phyloP scores from a whole-genome alignment of 2,888 invertebrate species.

The Drosophila niveifrons region DNA sequence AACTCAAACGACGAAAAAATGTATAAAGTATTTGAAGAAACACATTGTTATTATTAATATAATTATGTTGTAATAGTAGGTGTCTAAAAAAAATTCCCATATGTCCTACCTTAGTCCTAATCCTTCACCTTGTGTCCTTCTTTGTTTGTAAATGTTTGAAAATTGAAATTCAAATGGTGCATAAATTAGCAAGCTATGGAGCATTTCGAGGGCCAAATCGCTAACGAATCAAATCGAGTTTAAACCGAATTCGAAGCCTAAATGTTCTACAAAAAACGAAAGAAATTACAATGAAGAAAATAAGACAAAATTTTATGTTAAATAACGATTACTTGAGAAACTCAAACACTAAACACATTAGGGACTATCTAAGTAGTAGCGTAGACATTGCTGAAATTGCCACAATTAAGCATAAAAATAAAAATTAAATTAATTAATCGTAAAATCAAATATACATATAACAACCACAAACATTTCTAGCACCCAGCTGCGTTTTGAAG shows the following conservation, averaged over 20 bases:
- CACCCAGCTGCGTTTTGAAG: constrained; percentile 66
- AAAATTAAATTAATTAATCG: constrained; percentile 7
- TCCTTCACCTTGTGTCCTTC: constrained; percentile 24
- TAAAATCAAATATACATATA: constrained; percentile 20
- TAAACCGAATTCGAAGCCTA: constrained; percentile 26
- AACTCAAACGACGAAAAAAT: constrained; percentile 17
- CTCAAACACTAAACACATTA: constrained; percentile 60
- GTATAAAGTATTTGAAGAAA: constrained; percentile 32
- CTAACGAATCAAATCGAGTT: constrained; percentile 10
- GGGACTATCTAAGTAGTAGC: constrained; percentile 64
- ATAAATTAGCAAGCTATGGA: constrained; percentile 59
- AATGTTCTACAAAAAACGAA: constrained; percentile 30
- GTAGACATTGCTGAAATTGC: constrained; percentile 60
- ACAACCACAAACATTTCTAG: constrained; percentile 32
- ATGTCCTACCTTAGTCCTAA: constrained; percentile 3
- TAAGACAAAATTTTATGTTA: constrained; percentile 10
- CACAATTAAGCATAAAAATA: constrained; percentile 45
- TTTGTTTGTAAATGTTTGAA: constrained; percentile 74
- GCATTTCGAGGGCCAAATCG: constrained; percentile 6
- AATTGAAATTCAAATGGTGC: constrained; percentile 80
- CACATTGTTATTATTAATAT: constrained; percentile 41
- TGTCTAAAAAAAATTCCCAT: constrained; percentile 26
- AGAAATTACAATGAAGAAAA: background rate
- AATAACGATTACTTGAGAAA: constrained; percentile 11
- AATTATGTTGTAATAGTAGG: constrained; percentile 45